These are phyloP conservation scores for Scotopteryx bipunctaria DNA, from an alignment of 2,888 invertebrate genomes.

Conservation along the genomic window DNA sequence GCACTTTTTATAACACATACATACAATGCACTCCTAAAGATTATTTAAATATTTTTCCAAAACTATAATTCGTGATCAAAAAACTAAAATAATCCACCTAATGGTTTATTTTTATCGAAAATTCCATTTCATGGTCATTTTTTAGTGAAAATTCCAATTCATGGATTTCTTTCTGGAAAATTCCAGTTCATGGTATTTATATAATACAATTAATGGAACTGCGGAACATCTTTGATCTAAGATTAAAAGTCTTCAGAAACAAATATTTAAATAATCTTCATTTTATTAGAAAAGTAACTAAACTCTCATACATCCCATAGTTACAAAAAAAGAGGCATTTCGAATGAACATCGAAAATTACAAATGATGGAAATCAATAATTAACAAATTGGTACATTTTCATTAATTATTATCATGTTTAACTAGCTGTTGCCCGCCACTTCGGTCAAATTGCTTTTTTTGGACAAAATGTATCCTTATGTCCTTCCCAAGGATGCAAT, in stretches of 20 bases:
- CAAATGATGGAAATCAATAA: background rate
- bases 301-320: constrained; percentile 8
- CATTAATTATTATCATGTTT: no score
- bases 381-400: background rate
- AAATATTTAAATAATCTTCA: constrained; percentile 27
- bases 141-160: no score
- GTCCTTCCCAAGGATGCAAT: no score
- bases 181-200: no score
- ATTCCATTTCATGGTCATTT: background rate
- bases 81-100: background rate
- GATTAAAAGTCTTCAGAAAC: background rate
- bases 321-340: constrained; percentile 4
- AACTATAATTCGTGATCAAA: background rate
- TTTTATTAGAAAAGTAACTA: constrained; percentile 7
- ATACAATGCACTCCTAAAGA: constrained; percentile 30
- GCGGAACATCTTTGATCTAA: background rate
- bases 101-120: background rate
- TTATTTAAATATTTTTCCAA: constrained; percentile 22
- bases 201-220: no score
- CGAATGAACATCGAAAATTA: background rate
- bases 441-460: no score
- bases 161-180: no score
- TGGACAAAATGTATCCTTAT: no score
- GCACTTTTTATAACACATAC: constrained; percentile 52
- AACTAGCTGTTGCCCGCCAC: no score